Conservation (phyloP, 2,888 invertebrate species). For the Agrypnus murinus region DNA sequence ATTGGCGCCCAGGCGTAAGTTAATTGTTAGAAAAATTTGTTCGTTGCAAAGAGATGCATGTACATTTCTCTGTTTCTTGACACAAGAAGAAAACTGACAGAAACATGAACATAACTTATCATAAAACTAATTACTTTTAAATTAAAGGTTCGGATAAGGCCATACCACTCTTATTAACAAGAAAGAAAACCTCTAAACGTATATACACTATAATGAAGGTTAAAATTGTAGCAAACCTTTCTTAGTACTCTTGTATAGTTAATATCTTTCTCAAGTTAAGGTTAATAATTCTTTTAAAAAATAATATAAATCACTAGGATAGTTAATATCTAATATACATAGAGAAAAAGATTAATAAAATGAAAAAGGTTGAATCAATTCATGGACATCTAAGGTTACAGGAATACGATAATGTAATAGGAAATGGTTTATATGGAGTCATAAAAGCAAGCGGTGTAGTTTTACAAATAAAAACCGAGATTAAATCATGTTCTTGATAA, state of each 20-base stretch:
- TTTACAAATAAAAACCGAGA: too few species aligned
- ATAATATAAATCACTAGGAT: conserved; percentile 14
- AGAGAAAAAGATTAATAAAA: background rate
- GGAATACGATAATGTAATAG: conserved; percentile 8
- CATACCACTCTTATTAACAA: background rate
- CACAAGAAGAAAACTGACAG: too few species aligned
- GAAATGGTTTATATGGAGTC: conserved; percentile 2
- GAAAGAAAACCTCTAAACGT: too few species aligned
- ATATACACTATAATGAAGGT: conserved; percentile 10
- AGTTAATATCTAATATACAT: background rate
- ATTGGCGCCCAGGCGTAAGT: too few species aligned
- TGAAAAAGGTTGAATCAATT: conserved; percentile 10
- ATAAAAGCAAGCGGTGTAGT: background rate
- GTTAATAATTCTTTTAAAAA: conserved; percentile 12
- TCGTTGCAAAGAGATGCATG: too few species aligned
- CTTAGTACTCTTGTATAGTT: background rate
- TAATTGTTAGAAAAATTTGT: too few species aligned
- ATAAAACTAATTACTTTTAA: too few species aligned
- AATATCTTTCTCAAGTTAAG: conserved; percentile 9
- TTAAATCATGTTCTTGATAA: too few species aligned
- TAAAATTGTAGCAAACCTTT: conserved; percentile 19
- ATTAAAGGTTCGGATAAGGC: conserved; percentile 3
- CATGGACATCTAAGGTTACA: conserved; percentile 17
- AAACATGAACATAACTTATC: too few species aligned
- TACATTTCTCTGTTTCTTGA: too few species aligned